Evolutionary conservation across 1,140 invertebrate genomes (phyloP).

Genomic region (Aphelinus atriplicis): DNA sequence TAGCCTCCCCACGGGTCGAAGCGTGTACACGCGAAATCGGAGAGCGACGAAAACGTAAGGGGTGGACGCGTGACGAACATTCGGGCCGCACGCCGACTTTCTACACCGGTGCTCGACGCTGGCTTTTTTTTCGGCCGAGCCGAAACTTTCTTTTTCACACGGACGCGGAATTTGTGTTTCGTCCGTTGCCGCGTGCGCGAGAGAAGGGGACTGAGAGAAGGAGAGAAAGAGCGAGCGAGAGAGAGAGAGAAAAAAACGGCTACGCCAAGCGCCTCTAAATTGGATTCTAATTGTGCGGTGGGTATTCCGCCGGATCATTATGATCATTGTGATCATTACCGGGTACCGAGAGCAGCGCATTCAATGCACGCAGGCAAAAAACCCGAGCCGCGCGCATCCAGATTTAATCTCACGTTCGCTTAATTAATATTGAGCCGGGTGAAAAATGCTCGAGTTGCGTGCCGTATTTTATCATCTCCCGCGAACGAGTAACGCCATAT

Average conservation of each 20-base stretch:
- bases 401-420: slow-evolving; percentile 20
- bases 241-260: background rate
- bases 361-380: slow-evolving; percentile 19
- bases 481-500: too few species aligned
- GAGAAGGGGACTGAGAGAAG: background rate
- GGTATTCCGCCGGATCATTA: background rate
- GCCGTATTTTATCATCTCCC: too few species aligned
- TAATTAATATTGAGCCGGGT: too few species aligned
- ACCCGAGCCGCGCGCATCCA: background rate
- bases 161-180: background rate
- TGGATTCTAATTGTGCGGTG: slow-evolving; percentile 21
- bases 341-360: background rate
- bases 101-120: background rate
- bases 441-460: too few species aligned
- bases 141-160: slow-evolving; percentile 29
- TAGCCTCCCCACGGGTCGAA: too few species aligned
- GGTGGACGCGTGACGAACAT: background rate
- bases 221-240: background rate
- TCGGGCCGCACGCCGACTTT: slow-evolving; percentile 1
- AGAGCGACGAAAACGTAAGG: too few species aligned
- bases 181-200: too few species aligned
- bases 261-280: background rate
- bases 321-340: slow-evolving; percentile 2
- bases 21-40: too few species aligned
- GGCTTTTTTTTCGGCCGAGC: background rate